These are phyloP conservation scores for Osmoderma eremita DNA, from an alignment of 2,888 invertebrate species.

Conservation along the genomic window DNA sequence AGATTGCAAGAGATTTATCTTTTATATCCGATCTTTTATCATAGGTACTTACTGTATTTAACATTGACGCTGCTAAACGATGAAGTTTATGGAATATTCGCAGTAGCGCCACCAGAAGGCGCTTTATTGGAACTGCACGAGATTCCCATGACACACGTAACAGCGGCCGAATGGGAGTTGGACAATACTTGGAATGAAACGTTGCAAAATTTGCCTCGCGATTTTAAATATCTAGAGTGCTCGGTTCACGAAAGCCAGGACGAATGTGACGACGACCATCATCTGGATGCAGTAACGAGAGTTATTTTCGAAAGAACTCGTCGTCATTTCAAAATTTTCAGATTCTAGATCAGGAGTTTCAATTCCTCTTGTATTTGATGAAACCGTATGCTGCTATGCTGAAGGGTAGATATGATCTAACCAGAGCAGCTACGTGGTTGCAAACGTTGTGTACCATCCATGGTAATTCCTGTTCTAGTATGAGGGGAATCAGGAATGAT, in stretches of 20 bases:
- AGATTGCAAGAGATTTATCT: neutral
- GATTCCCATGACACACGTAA: constrained; percentile 53
- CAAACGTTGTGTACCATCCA: constrained; percentile 65
- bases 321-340: constrained; percentile 44
- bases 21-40: constrained; percentile 13
- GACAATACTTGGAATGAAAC: constrained; percentile 64
- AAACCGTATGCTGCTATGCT: constrained; percentile 64
- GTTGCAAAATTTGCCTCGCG: constrained; percentile 59
- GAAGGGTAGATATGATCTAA: constrained; percentile 61
- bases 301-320: constrained; percentile 36
- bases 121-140: constrained; percentile 59
- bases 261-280: constrained; percentile 58
- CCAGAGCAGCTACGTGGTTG: constrained; percentile 65
- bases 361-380: constrained; percentile 63
- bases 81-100: constrained; percentile 61
- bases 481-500: constrained; percentile 68
- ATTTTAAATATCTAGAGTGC: constrained; percentile 58
- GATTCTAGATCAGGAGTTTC: constrained; percentile 65
- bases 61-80: constrained; percentile 62
- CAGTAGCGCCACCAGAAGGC: constrained; percentile 58
- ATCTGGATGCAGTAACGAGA: constrained; percentile 53
- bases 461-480: constrained; percentile 62
- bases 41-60: constrained; percentile 62
- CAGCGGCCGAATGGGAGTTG: constrained; percentile 63
- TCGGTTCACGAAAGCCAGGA: constrained; percentile 53